Conservation (phyloP, 2,888 invertebrate species). For the Acanthosepion esculentum region DNA sequence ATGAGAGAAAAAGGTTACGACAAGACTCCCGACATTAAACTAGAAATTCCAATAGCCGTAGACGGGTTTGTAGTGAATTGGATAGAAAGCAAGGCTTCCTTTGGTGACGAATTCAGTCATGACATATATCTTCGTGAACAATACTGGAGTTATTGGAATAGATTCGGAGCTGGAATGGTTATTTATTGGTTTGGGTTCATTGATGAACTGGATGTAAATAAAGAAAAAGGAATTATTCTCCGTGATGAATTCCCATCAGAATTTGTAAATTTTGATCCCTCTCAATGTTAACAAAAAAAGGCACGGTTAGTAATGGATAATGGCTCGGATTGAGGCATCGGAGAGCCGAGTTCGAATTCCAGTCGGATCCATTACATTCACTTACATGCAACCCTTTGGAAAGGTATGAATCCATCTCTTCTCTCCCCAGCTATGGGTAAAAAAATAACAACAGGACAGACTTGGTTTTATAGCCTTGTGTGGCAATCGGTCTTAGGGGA, state of each 20-base stretch:
- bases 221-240: conserved; percentile 72
- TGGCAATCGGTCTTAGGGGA: no score
- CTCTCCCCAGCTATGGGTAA: no score
- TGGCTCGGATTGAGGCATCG: no score
- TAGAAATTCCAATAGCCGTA: conserved; percentile 90
- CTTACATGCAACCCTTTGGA: no score
- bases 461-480: no score
- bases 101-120: conserved; percentile 89
- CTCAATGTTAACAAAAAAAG: background rate
- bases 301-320: no score
- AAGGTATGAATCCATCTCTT: no score
- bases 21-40: conserved; percentile 94
- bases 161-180: conserved; percentile 92
- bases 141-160: conserved; percentile 90
- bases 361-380: no score
- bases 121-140: conserved; percentile 88
- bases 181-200: conserved; percentile 95
- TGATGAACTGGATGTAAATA: conserved; percentile 74
- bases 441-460: no score
- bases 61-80: conserved; percentile 91
- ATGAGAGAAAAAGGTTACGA: conserved; percentile 89
- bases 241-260: conserved; percentile 69
- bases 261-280: conserved; percentile 34
- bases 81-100: conserved; percentile 97
- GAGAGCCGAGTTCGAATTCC: no score